Conservation (phyloP, 2,113 vertebrate genomes). For the Oncorhynchus gorbuscha region DNA sequence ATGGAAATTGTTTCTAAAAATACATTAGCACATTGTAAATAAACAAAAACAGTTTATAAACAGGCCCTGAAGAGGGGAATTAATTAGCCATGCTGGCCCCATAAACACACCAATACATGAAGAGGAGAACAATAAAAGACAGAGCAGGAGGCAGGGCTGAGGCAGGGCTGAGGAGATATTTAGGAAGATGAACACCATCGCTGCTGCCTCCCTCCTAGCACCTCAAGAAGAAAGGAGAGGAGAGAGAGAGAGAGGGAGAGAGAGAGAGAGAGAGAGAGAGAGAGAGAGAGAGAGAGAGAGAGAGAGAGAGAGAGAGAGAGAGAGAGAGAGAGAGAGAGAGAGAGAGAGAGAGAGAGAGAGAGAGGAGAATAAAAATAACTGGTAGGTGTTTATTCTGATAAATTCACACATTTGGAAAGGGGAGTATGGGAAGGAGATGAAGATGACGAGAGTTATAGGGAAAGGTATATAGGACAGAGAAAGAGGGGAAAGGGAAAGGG, state of each 20-base stretch:
- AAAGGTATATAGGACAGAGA: conserved; percentile 8
- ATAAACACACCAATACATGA: conserved; percentile 1
- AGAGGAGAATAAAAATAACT: neutral
- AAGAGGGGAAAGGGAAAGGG: neutral
- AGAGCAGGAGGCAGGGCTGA: neutral
- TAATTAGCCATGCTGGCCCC: conserved; percentile 1
- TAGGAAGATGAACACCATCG: too few species aligned
- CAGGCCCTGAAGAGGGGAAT: conserved; percentile 3
- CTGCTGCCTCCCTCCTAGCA: too few species aligned
- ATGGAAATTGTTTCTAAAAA: conserved; percentile 1
- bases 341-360: neutral
- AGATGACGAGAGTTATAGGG: neutral
- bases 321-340: conserved; percentile 10
- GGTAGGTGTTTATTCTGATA: too few species aligned
- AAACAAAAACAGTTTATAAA: conserved; percentile 4
- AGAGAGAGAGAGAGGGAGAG: neutral
- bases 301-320: neutral
- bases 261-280: neutral
- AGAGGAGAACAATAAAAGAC: neutral
- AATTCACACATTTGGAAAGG: too few species aligned
- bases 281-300: conserved; percentile 9
- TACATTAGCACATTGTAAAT: neutral
- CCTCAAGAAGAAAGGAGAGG: too few species aligned
- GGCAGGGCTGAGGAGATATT: neutral
- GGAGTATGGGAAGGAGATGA: neutral